Percentiles rank a stretch among this genome's conserved stretches.
Conservation (phyloP, 2,113 vertebrate genomes). For the Coreoperca whiteheadi region DNA sequence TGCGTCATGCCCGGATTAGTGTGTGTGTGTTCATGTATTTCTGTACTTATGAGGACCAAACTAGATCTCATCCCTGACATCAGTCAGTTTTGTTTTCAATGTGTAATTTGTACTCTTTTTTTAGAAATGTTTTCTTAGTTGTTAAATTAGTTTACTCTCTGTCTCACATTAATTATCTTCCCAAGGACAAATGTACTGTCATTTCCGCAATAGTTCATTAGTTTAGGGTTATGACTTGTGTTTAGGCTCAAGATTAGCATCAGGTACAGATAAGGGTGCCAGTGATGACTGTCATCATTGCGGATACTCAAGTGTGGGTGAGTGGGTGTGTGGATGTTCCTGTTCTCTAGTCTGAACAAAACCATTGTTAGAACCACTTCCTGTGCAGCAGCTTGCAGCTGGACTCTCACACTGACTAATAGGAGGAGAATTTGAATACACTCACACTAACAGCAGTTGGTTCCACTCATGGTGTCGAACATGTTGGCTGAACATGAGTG, state of each 20-base stretch:
- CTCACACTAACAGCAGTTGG: constrained; percentile 31
- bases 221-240: neutral
- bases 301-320: neutral
- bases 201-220: neutral
- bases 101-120: neutral
- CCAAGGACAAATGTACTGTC: neutral
- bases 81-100: neutral
- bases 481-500: constrained; percentile 26
- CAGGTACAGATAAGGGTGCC: neutral
- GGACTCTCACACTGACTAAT: constrained; percentile 61
- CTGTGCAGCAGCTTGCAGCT: constrained; percentile 68
- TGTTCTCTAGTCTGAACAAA: constrained; percentile 45
- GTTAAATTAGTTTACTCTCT: neutral
- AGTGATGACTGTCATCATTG: neutral
- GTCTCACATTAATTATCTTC: neutral
- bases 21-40: constrained; percentile 4
- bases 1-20: constrained; percentile 64
- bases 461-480: constrained; percentile 15
- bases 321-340: constrained; percentile 14
- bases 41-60: constrained; percentile 1
- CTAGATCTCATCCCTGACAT: neutral
- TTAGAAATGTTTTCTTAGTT: neutral
- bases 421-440: constrained; percentile 30
- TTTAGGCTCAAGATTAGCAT: constrained; percentile 5
- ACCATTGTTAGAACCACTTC: constrained; percentile 54